Evolutionary conservation across 2,888 invertebrate species (phyloP).

Genomic region (Alloplasta piceator): DNA sequence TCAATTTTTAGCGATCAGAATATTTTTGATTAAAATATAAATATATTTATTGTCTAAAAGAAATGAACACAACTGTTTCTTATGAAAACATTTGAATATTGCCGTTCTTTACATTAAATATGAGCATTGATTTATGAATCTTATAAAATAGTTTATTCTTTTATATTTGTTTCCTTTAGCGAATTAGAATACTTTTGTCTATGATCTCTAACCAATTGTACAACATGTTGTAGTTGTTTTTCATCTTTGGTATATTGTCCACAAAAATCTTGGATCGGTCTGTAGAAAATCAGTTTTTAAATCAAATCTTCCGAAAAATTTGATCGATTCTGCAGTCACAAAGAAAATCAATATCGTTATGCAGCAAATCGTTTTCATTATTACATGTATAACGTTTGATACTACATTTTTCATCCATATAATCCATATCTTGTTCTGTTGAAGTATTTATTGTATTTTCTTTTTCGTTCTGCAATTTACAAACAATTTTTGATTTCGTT

Average conservation of each 20-base stretch:
- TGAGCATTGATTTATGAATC: too few species aligned
- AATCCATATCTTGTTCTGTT: background rate
- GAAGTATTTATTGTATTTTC: background rate
- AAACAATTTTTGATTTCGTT: slow-evolving; percentile 15
- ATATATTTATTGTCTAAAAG: too few species aligned
- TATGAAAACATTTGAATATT: too few species aligned
- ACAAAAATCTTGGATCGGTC: slow-evolving; percentile 34
- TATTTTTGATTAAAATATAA: too few species aligned
- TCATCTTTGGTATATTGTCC: slow-evolving; percentile 30
- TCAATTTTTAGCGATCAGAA: too few species aligned
- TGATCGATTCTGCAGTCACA: slow-evolving; percentile 25
- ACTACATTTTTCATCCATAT: slow-evolving; percentile 1
- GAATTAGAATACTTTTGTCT: background rate
- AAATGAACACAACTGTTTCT: too few species aligned
- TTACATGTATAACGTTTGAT: slow-evolving; percentile 5
- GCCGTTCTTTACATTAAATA: too few species aligned
- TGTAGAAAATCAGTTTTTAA: slow-evolving; percentile 37
- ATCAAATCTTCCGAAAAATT: slow-evolving; percentile 36
- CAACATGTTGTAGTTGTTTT: slow-evolving; percentile 44
- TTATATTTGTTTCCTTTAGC: too few species aligned
- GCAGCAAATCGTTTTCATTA: too few species aligned
- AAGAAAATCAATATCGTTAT: slow-evolving; percentile 24
- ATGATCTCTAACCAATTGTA: slow-evolving; percentile 32
- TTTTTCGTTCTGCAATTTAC: background rate
- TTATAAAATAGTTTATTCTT: too few species aligned